Evolutionary conservation across 2,797 vertebrate genomes (phyloP).

Genomic region (Neosalanx taihuensis): DNA sequence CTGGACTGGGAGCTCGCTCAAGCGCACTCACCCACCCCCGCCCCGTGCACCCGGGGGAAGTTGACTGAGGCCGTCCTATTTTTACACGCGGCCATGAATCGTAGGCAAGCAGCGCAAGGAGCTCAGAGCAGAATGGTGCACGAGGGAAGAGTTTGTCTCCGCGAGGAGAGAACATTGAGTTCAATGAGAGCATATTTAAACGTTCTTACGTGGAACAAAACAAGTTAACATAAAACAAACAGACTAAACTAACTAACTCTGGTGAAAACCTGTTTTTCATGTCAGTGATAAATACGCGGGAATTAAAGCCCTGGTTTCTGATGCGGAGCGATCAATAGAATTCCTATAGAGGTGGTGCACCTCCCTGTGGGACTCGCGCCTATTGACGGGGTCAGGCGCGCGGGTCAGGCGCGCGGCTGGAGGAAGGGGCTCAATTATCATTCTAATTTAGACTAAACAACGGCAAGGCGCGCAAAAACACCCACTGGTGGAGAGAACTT

Average conservation of each 20-base stretch:
- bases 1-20: conserved; percentile 33
- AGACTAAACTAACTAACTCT: neutral
- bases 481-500: conserved; percentile 51
- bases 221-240: neutral
- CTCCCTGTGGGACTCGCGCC: conserved; percentile 61
- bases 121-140: neutral
- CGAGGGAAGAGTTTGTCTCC: neutral
- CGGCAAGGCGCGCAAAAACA: conserved; percentile 53
- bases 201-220: neutral
- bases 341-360: conserved; percentile 63
- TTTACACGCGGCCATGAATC: conserved; percentile 23
- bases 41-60: conserved; percentile 23
- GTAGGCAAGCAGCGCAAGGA: neutral
- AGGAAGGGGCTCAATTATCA: conserved; percentile 74
- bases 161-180: neutral
- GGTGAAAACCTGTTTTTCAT: neutral
- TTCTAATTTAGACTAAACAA: conserved; percentile 72
- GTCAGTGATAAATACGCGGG: conserved; percentile 46
- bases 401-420: too few relatives aligned
- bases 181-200: neutral
- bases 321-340: conserved; percentile 58
- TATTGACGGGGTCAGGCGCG: conserved; percentile 69
- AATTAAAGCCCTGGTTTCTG: conserved; percentile 37
- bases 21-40: conserved; percentile 24
- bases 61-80: conserved; percentile 29